phyloP scores from a whole-genome alignment of 2,888 invertebrate species.

The Gryllus longicercus region DNA sequence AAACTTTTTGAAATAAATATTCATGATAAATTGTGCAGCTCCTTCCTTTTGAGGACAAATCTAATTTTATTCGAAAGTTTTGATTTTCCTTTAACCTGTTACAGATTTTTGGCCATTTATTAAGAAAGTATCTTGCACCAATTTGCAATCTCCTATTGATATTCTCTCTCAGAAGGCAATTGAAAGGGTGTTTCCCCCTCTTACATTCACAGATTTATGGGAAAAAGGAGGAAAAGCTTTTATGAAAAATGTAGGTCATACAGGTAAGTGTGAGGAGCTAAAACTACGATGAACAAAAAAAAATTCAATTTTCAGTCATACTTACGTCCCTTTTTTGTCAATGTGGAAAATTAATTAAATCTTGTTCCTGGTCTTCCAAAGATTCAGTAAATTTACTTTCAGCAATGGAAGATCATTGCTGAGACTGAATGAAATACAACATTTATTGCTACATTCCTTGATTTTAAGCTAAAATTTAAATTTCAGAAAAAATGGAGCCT shows the following conservation, averaged over 20 bases:
- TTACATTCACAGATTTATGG: not conserved
- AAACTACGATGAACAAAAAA: no score
- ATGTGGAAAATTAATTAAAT: no score
- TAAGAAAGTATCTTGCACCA: not conserved
- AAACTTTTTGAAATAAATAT: no score
- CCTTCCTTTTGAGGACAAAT: not conserved
- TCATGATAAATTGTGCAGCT: not conserved
- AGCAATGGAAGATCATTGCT: no score
- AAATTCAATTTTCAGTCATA: no score
- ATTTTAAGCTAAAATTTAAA: no score
- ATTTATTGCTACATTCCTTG: no score
- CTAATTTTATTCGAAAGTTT: not conserved
- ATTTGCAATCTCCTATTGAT: not conserved
- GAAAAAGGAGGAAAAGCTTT: not conserved
- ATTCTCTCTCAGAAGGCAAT: not conserved
- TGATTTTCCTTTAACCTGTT: not conserved
- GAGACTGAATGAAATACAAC: no score
- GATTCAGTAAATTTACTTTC: no score
- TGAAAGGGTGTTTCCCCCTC: not conserved
- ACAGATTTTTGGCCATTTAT: not conserved
- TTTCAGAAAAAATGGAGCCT: no score
- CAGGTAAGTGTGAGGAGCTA: not conserved
- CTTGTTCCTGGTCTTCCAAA: no score
- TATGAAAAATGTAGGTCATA: slow-evolving; percentile 17
- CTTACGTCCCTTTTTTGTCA: no score